These are phyloP conservation scores for Protophormia terraenovae DNA, from an alignment of 2,888 invertebrate genomes.

Conservation along the genomic window DNA sequence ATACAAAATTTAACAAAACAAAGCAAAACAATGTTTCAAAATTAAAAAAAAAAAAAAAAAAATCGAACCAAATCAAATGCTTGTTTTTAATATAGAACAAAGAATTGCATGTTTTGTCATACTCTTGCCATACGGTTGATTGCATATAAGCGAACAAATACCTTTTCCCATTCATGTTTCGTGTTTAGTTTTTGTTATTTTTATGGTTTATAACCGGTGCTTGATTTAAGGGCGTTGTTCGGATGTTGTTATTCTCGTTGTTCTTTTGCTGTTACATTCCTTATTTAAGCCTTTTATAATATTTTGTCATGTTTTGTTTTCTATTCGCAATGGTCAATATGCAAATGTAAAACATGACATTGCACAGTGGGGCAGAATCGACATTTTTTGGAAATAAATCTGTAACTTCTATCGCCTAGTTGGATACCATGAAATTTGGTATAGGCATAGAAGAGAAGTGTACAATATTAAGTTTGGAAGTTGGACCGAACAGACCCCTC, in stretches of 20 bases:
- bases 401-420: no score
- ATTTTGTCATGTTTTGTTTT: background rate
- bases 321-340: background rate
- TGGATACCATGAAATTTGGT: no score
- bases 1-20: background rate
- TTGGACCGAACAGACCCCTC: no score
- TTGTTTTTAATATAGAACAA: constrained; percentile 39
- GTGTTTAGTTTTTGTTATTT: constrained; percentile 34
- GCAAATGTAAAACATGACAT: constrained; percentile 50
- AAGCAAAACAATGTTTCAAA: constrained; percentile 20
- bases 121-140: constrained; percentile 47
- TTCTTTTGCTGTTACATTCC: background rate
- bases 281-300: background rate
- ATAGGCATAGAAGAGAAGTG: no score
- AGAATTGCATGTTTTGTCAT: constrained; percentile 46
- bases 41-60: background rate
- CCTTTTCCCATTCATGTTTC: constrained; percentile 15
- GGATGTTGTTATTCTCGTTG: constrained; percentile 35
- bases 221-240: constrained; percentile 64
- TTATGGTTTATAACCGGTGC: constrained; percentile 49
- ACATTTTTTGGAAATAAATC: no score
- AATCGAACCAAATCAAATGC: background rate
- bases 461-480: no score
- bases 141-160: constrained; percentile 11
- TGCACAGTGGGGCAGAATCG: no score